Base-by-base conservation (phyloP, 2,888 invertebrate genomes). In the Dicyrtoma fusca region DNA sequence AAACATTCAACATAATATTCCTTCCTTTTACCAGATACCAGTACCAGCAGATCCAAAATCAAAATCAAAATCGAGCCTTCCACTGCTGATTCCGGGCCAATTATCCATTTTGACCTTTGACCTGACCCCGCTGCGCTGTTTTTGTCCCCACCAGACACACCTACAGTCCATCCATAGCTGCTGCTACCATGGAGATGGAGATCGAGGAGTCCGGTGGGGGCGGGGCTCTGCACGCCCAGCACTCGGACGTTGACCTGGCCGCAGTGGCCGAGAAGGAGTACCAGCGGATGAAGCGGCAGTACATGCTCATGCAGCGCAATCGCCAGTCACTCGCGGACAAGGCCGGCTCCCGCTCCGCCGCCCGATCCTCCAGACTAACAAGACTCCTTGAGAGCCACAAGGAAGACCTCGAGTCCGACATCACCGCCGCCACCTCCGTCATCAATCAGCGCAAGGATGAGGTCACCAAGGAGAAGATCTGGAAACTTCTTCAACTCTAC, bases 281-380 rank as follows among this genome's bases (percentile, higher is more conserved):
- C 34, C 53, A 53, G 19, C 26, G 64, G 25, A 55, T 64, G 71
- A 71, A 71, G 44, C 49, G 71, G 14, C 63, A 71, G 57, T 71
- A 71, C 34, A 55, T 71, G 19, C 34, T 71, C 19, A 71, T 71
- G 71, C 71, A 71, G 23, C 53, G 42, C 14, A 64, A 71, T 64
- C 64, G 71, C 3, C 71, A 71, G 10, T 64, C 64, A 11, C 44
- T 71, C 44, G 55, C 64, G 45, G 71, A 71, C 11, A 71, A 71
- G 64, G 71, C 64, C 3, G 71, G 71, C 17, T 55, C 64, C 13
- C 64, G 45, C 34, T n/a, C 8, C 25, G 63, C 51, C 10, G 63
- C 53, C 10, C 25, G 57, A 23, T 14, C 53, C 10, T 34, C 34
- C 25, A 71, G 45, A 26, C 64, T 71, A 1, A 55, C 64, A 10